A percentile compares a stretch with the other conserved stretches of the same genome.
These are phyloP conservation scores for Masticophis lateralis DNA, from an alignment of 2,797 vertebrate species.

Conservation along the genomic window DNA sequence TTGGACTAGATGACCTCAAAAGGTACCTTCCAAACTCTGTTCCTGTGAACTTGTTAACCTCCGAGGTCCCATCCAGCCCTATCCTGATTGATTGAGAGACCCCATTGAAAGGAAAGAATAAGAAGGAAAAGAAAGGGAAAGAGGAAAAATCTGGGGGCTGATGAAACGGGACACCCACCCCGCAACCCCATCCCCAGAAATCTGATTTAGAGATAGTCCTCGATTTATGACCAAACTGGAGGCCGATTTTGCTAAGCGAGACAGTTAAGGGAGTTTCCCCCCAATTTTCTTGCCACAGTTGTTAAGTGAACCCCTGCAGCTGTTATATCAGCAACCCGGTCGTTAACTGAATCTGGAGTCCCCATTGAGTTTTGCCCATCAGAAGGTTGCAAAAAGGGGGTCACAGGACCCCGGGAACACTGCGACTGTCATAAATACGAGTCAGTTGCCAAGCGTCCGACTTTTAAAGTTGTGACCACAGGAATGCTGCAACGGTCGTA, in stretches of 20 bases:
- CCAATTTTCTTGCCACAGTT: background rate
- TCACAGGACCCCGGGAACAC: background rate
- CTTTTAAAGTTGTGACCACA: too few relatives aligned
- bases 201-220: background rate
- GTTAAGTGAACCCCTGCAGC: background rate
- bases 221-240: fast-evolving
- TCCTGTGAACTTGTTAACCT: too few relatives aligned
- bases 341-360: background rate
- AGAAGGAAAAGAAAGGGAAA: background rate
- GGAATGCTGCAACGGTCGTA: background rate
- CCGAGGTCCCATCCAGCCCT: too few relatives aligned
- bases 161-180: too few relatives aligned
- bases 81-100: background rate
- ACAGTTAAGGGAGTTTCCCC: background rate
- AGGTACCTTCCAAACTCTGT: too few relatives aligned
- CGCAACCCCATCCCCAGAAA: too few relatives aligned
- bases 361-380: too few relatives aligned
- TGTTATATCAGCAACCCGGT: too few relatives aligned
- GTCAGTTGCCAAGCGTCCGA: fast-evolving
- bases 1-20: too few relatives aligned
- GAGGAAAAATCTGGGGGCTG: background rate
- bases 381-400: background rate
- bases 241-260: background rate
- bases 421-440: background rate
- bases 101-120: background rate